A percentile compares a stretch with the other conserved stretches of the same genome.
These are phyloP conservation scores for Luscinia luscinia DNA, from an alignment of 2,797 vertebrate species.

Conservation along the genomic window DNA sequence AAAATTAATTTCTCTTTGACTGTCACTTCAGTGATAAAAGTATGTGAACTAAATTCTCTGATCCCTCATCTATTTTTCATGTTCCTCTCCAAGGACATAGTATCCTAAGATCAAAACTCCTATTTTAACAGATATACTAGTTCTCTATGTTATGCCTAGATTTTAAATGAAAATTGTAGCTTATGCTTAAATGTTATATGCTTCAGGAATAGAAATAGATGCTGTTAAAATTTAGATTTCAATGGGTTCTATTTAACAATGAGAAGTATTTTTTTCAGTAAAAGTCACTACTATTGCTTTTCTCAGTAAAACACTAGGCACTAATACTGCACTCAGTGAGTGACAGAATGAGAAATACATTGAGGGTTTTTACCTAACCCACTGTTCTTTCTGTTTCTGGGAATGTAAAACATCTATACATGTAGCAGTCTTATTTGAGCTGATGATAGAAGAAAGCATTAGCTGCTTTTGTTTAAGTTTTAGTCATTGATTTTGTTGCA, in stretches of 20 bases:
- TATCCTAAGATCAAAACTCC: not conserved
- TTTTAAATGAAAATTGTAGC: not conserved
- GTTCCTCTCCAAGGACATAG: not conserved
- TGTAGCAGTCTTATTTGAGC: not conserved
- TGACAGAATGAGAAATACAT: not conserved
- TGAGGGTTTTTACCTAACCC: not conserved
- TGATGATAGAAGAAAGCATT: not conserved
- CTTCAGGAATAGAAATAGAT: slow-evolving; percentile 7
- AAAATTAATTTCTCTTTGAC: slow-evolving; percentile 13
- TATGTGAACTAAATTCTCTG: not conserved
- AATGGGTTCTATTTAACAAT: not conserved
- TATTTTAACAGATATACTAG: not conserved
- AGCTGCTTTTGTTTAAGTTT: not conserved
- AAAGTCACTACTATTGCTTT: not conserved
- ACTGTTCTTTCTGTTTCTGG: not conserved
- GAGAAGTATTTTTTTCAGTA: not conserved
- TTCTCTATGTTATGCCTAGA: not conserved
- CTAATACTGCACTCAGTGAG: not conserved
- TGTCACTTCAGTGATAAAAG: not conserved
- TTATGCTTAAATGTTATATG: not conserved
- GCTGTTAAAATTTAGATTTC: not conserved
- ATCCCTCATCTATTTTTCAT: slow-evolving; percentile 22
- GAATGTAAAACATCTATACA: not conserved
- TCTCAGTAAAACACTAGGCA: not conserved
- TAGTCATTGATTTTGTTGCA: not conserved